A percentile compares a stretch with the other conserved stretches of the same genome.
Evolutionary conservation across 2,797 vertebrate genomes (phyloP).

Genomic region (Bradypodion ventrale): DNA sequence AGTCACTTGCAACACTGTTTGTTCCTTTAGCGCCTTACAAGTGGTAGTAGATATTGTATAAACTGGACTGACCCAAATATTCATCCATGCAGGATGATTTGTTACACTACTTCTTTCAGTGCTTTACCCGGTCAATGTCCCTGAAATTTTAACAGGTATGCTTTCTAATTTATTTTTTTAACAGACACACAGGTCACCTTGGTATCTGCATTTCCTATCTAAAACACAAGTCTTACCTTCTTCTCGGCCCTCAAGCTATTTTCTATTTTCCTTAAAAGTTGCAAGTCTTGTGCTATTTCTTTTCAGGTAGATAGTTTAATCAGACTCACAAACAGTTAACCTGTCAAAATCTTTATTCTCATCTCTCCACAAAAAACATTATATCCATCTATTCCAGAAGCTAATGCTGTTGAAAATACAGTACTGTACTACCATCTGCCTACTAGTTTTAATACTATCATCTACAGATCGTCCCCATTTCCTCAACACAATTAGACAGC

Average conservation of each 20-base stretch:
- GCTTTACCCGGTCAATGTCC: conserved; percentile 10
- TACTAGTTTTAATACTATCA: background rate
- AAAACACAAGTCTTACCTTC: background rate
- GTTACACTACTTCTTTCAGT: conserved; percentile 17
- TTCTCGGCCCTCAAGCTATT: background rate
- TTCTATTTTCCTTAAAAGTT: background rate
- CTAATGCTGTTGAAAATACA: conserved; percentile 1
- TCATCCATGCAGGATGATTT: conserved; percentile 12
- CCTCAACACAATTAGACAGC: background rate
- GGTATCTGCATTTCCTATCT: background rate
- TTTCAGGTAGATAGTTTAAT: background rate
- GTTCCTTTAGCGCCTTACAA: conserved; percentile 26
- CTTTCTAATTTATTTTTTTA: background rate
- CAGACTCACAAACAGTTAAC: background rate
- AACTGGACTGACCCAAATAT: background rate
- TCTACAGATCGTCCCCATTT: background rate
- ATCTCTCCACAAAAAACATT: background rate
- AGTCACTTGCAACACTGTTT: background rate
- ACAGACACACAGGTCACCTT: background rate
- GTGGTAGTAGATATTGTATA: background rate
- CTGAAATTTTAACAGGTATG: conserved; percentile 10
- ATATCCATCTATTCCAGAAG: background rate
- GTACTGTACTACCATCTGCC: conserved; percentile 8
- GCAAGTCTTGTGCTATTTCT: background rate
- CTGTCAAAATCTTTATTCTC: background rate